Percentiles rank a stretch among this genome's conserved stretches.
Evolutionary conservation across 2,113 vertebrate genomes (phyloP).

Genomic region (Nesoenas mayeri): DNA sequence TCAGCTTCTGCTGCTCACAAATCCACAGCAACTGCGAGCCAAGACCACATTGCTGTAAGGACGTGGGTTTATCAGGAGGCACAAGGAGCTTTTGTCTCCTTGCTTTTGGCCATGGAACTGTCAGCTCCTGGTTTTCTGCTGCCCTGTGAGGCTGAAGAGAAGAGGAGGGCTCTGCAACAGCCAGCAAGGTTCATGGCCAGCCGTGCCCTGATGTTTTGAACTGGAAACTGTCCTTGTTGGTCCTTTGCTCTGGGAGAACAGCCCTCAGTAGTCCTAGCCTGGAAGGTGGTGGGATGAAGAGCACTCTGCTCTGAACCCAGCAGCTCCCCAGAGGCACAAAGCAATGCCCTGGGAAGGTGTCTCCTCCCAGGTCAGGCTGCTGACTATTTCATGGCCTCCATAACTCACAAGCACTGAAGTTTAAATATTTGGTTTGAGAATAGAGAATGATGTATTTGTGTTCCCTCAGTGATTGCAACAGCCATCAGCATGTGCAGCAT

Average conservation of each 20-base stretch:
- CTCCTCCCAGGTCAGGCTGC: not conserved
- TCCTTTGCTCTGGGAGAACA: not conserved
- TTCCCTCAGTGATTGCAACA: not conserved
- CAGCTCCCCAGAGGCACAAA: not conserved
- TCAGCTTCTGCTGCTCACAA: not conserved
- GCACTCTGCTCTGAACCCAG: not conserved
- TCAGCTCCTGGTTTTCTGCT: not conserved
- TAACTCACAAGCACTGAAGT: not conserved
- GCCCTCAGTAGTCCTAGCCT: not conserved
- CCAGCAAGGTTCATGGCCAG: not conserved
- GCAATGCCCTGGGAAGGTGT: not conserved
- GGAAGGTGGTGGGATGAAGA: not conserved
- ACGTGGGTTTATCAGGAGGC: not conserved
- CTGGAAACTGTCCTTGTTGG: not conserved
- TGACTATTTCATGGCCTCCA: not conserved
- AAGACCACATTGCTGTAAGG: not conserved
- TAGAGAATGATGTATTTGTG: not conserved
- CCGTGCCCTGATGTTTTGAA: not conserved
- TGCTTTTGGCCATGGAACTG: not conserved
- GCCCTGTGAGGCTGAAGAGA: not conserved
- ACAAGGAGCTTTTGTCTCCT: not conserved
- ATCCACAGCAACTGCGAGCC: not conserved
- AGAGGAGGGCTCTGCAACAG: not conserved
- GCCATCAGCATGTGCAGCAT: fast-evolving
- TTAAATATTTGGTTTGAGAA: not conserved